Conservation (phyloP, 1,140 invertebrate species). For the silkworm (Bombyx mori) region ASM3026992v2 NC_085115.1:9931501-9932000, state of each 20-base stretch:
- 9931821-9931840: slow-evolving; percentile 31
- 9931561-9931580: not conserved
- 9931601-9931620: slow-evolving; percentile 1
- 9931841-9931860: slow-evolving; percentile 10
- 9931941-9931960: slow-evolving; percentile 62
- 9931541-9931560: not conserved
- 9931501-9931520: not conserved
- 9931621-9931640: slow-evolving; percentile 62
- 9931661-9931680: slow-evolving; percentile 52
- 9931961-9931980: slow-evolving; percentile 60
- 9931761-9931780: slow-evolving; percentile 54
- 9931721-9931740: slow-evolving; percentile 66
- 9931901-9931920: slow-evolving; percentile 59
- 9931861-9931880: slow-evolving; percentile 44
- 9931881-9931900: slow-evolving; percentile 44
- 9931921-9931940: slow-evolving; percentile 66
- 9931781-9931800: slow-evolving; percentile 69
- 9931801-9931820: slow-evolving; percentile 33
- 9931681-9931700: slow-evolving; percentile 37
- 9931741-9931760: slow-evolving; percentile 53
- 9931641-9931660: slow-evolving; percentile 57
- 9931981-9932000: slow-evolving; percentile 56
- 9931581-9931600: not conserved
- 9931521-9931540: not conserved
- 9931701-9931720: slow-evolving; percentile 54